Conservation (phyloP, 2,113 vertebrate species). For the Anguilla rostrata region DNA sequence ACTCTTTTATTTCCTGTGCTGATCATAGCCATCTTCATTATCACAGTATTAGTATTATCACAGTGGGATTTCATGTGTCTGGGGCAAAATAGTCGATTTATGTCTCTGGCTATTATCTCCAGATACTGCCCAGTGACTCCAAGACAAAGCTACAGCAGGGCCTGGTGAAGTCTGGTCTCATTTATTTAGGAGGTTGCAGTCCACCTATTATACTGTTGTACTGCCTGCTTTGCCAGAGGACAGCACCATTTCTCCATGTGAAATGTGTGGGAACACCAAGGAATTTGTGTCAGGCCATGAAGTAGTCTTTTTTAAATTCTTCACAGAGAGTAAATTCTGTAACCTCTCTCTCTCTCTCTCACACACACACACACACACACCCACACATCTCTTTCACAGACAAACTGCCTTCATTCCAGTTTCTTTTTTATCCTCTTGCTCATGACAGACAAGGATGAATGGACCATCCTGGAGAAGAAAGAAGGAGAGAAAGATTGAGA, state of each 20-base stretch:
- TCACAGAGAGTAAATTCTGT: neutral
- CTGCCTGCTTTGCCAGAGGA: neutral
- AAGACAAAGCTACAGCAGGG: neutral
- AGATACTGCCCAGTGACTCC: neutral
- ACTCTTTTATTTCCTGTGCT: too few relatives aligned
- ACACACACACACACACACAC: slow-evolving; percentile 11
- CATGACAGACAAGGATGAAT: neutral
- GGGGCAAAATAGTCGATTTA: neutral
- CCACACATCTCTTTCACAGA: slow-evolving; percentile 12
- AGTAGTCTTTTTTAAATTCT: neutral
- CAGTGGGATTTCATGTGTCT: neutral
- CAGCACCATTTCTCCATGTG: neutral
- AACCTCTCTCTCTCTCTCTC: neutral
- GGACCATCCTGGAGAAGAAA: neutral
- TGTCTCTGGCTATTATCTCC: neutral
- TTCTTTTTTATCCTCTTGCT: neutral
- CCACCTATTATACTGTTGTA: neutral
- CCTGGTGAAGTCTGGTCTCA: neutral
- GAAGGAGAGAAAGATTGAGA: neutral
- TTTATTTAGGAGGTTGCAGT: neutral
- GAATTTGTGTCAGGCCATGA: neutral
- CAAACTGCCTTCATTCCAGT: neutral
- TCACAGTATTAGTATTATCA: neutral
- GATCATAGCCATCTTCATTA: neutral
- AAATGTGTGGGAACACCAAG: neutral